These are phyloP conservation scores for Tychaedon coryphoeus DNA, from an alignment of 2,113 vertebrate genomes.

Conservation along the genomic window DNA sequence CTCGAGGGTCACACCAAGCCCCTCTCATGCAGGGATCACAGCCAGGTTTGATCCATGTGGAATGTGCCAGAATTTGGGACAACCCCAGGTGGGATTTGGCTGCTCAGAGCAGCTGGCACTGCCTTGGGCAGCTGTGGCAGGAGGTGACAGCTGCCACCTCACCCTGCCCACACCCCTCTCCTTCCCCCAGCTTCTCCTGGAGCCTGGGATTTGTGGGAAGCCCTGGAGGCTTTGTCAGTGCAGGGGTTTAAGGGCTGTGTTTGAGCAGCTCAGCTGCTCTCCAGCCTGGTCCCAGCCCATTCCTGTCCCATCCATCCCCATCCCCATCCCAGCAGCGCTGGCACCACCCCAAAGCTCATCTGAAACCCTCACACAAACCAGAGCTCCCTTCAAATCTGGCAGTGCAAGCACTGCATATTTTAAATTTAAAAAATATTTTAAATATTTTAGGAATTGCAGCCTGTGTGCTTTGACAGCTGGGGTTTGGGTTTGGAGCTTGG, in stretches of 20 bases:
- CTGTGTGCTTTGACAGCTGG: accelerated
- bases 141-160: too few species aligned
- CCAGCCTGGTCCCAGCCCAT: background rate
- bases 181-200: background rate
- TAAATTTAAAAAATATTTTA: background rate
- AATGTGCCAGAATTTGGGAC: background rate
- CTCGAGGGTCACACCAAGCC: background rate
- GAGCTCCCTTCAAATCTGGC: background rate
- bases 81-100: too few species aligned
- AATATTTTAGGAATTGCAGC: background rate
- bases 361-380: background rate
- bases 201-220: background rate
- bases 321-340: background rate
- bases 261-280: too few species aligned
- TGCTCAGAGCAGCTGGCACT: too few species aligned
- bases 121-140: too few species aligned
- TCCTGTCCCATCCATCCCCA: background rate
- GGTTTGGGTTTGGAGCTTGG: background rate
- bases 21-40: background rate
- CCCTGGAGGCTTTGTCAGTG: background rate
- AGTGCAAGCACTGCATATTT: background rate
- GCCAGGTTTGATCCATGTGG: background rate
- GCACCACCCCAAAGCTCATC: accelerated
- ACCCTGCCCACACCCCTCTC: background rate
- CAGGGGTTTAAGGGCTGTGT: background rate